Evolutionary conservation across 2,797 vertebrate species (phyloP), one percentile per base, ranked within the genome.

Genomic region (Channallabes apus): DNA sequence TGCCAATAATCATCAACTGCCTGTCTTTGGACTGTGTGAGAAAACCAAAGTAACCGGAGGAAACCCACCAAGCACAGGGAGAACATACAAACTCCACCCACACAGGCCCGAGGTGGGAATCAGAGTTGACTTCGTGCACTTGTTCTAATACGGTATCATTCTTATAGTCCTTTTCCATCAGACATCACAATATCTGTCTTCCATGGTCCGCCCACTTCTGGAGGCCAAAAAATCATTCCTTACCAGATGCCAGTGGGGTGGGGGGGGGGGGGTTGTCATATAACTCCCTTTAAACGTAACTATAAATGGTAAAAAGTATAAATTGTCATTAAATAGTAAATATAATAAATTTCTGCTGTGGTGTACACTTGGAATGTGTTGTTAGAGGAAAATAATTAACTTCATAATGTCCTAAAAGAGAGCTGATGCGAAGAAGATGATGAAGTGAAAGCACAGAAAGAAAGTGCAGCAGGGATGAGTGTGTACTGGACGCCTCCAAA

Each of bases 401-500:
- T 15, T 72, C 69, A 46, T 4, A 1, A 12, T 46, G 69, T 38
- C 61, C 64, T n/a, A 62, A 78, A 54, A 5, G 27, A 77, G 51
- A 51, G 61, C 32, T 15, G 29, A 59, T 24, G 29, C 12, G 65
- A 27, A 24, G 35, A 20, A 46, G 58, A 20, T 62, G 78, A 65
- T 51, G 3, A 32, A 80, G 61, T 68, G 61, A 41, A 80, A 68
- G 59, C 15, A 9, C 15, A 22, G 64, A 68, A 81, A 64, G 22
- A 56, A 67, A 73, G 9, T 64, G 24, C 32, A 64, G 24, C 35
- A 72, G 65, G 24, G 61, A 77, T 29, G 86, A 81, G 59, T 72
- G 59, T 76, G 71, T 83, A 64, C 61, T 27, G 54, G 76, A 83
- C 86, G 80, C 80, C 80, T 69, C 78, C 86, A 38, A 41, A 20